phyloP scores from a whole-genome alignment of 2,113 vertebrate genomes.

The Noturus placidus region DNA sequence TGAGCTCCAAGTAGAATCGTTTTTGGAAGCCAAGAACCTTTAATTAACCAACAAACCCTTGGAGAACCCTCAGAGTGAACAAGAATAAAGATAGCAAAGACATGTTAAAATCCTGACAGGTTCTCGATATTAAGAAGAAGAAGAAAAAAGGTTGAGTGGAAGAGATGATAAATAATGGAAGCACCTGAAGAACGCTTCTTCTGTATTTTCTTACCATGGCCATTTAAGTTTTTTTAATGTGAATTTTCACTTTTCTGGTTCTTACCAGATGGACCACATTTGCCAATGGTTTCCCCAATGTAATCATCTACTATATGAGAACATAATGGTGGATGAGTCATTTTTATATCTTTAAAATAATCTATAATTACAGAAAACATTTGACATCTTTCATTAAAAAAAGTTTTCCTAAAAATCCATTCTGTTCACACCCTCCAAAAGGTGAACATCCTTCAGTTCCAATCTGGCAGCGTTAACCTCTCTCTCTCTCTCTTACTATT shows the following conservation, averaged over 20 bases:
- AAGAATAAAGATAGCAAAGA: not conserved
- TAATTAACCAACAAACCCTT: not conserved
- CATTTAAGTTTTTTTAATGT: not conserved
- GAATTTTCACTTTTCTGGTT: not conserved
- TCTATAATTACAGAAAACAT: not conserved
- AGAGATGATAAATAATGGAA: not conserved
- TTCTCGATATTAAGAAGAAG: not conserved
- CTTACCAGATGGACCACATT: not conserved
- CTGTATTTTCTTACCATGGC: not conserved
- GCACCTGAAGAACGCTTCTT: not conserved
- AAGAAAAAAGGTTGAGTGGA: not conserved
- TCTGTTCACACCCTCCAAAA: not conserved
- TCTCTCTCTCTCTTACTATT: constrained; percentile 2
- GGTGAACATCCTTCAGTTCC: not conserved
- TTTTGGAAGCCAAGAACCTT: not conserved
- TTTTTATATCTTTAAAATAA: not conserved
- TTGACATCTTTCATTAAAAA: too few species aligned
- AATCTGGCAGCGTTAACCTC: not conserved
- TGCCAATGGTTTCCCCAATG: not conserved
- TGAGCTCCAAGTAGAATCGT: not conserved
- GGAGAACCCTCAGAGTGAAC: not conserved
- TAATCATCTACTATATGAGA: not conserved
- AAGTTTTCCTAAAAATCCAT: not conserved
- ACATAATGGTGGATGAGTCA: not conserved
- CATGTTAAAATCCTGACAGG: not conserved